Base-by-base conservation (phyloP, 2,113 vertebrate genomes). In the Anguilla japonica region DNA sequence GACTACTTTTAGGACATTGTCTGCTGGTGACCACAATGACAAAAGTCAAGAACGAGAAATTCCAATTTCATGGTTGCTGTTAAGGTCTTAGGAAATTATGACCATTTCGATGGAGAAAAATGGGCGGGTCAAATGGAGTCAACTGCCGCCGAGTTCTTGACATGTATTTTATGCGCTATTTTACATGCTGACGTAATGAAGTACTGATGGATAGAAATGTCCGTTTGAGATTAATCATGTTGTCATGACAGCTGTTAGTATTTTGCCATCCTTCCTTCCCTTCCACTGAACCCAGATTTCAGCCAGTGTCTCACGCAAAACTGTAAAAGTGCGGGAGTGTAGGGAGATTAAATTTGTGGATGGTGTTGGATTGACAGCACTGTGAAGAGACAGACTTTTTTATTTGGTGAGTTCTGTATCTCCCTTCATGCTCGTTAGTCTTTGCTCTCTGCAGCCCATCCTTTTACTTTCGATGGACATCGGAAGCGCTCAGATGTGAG, bases 11-110 rank as follows among this genome's bases (percentile, higher is more conserved):
- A 79, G 39, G 71, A 57, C 75, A 53, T 78, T 84, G 53, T 80
- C 29, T 84, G 82, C 34, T 79, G 56, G 46, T 84, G 82, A 50
- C 41, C 22, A 75, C n/a, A 79, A 79, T 79, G 60, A 87, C 57
- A 5, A 53, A 15, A 78, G 63, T 71, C 85, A 86, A 75, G 22
- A 43, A 60, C 57, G 78, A 41, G 40, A 53, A 81, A 82, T 81
- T 60, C 40, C 53, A 40, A 81, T 81, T 56, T 41, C 40, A 46
- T 63, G 22, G 22, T 82, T n/a, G 50, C 34, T 83, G 50, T 43
- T 14, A 39, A 34, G 34, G 34, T 84, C 41, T 67, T 41, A 41
- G 14, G 34, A n/a, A 34, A 81, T 82, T 41, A 43, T 29, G 60
- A 34, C 40, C 63, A 7, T 81, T 50, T 86, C 7, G n/a, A 81